These are phyloP conservation scores for Brachyptera risi DNA, from an alignment of 2,888 invertebrate species.

Conservation along the genomic window DNA sequence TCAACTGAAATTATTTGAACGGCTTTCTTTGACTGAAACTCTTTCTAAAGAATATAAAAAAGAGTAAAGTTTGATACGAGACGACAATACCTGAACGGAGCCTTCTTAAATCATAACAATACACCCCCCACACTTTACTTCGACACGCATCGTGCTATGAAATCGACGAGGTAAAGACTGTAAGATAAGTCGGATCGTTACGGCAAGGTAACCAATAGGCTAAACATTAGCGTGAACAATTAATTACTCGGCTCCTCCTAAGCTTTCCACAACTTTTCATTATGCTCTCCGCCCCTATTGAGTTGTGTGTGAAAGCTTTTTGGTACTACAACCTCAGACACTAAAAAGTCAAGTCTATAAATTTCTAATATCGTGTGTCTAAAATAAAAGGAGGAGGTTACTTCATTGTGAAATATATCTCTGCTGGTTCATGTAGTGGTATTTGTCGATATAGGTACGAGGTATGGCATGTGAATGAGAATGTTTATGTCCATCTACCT, in stretches of 20 bases:
- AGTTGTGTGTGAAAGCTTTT: background rate
- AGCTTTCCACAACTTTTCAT: slow-evolving; percentile 1
- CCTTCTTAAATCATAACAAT: background rate
- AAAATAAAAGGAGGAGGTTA: too few relatives aligned
- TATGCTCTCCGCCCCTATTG: slow-evolving; percentile 3
- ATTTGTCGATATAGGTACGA: too few relatives aligned
- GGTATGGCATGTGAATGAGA: background rate
- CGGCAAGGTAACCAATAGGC: background rate
- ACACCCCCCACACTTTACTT: background rate
- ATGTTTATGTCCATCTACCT: background rate
- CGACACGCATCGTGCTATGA: background rate
- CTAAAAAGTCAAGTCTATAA: background rate
- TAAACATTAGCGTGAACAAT: slow-evolving; percentile 9
- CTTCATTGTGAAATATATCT: too few relatives aligned
- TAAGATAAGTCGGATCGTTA: background rate
- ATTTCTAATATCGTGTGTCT: slow-evolving; percentile 1
- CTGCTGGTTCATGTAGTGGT: too few relatives aligned
- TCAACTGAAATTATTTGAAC: slow-evolving; percentile 1
- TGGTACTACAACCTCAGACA: too few relatives aligned
- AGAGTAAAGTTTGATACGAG: too few relatives aligned
- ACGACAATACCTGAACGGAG: too few relatives aligned
- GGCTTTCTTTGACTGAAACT: background rate
- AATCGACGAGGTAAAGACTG: background rate
- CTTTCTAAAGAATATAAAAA: too few relatives aligned
- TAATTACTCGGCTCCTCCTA: slow-evolving; percentile 12